Percentiles rank a stretch among this genome's conserved stretches.
Evolutionary conservation across 1,140 invertebrate genomes (phyloP).

Genomic region (Diabrotica virgifera): DNA sequence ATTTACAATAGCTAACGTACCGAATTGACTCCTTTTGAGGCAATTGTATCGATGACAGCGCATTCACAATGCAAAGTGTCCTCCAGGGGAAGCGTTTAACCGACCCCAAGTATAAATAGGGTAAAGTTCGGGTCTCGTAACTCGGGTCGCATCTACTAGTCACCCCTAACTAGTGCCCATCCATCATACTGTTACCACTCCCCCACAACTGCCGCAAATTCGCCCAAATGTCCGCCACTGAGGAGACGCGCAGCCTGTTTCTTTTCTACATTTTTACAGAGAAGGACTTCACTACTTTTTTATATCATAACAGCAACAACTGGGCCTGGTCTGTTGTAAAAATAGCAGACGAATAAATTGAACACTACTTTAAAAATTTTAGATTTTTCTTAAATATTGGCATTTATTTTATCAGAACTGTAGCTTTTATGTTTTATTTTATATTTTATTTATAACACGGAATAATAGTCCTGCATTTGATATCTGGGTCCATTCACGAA

Average conservation of each 20-base stretch:
- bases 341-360: no score
- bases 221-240: constrained; percentile 22
- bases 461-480: no score
- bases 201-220: constrained; percentile 33
- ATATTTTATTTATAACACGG: no score
- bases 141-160: constrained; percentile 18
- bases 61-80: constrained; percentile 22
- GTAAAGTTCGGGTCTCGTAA: not conserved
- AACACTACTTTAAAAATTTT: no score
- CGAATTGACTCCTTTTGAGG: constrained; percentile 22
- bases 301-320: not conserved
- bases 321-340: no score
- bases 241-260: not conserved
- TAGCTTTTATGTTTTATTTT: no score
- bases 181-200: constrained; percentile 32
- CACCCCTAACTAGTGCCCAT: constrained; percentile 26
- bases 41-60: constrained; percentile 26
- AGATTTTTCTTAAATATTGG: no score
- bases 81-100: constrained; percentile 23
- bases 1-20: constrained; percentile 18
- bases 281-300: not conserved
- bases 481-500: no score
- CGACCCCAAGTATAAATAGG: constrained; percentile 23
- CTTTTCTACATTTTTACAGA: not conserved
- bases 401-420: no score